phyloP scores from a whole-genome alignment of 2,113 vertebrate species.

The Cervus canadensis region DNA sequence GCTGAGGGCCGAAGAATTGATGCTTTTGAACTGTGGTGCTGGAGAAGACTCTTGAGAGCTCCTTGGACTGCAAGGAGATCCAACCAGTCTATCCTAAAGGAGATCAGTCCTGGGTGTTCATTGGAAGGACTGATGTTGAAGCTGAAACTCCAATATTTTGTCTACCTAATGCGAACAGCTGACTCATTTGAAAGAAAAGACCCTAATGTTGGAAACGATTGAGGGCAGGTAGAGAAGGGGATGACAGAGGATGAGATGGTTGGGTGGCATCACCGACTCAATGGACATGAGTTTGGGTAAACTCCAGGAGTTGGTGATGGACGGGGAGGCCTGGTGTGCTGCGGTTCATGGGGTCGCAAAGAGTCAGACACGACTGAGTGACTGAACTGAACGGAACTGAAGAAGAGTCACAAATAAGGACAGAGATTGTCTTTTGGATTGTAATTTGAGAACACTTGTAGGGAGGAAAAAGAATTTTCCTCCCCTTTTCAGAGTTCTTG shows the following conservation, averaged over 20 bases:
- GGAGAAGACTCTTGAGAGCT: too few species aligned
- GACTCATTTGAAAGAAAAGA: not conserved
- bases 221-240: not conserved
- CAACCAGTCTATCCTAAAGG: too few species aligned
- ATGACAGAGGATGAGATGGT: not conserved
- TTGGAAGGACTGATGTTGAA: too few species aligned
- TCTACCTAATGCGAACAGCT: too few species aligned
- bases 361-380: not conserved
- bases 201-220: not conserved
- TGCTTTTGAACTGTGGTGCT: too few species aligned
- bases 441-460: not conserved
- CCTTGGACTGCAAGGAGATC: too few species aligned
- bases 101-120: too few species aligned
- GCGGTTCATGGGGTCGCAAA: fast-evolving
- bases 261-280: not conserved
- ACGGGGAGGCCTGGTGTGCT: not conserved
- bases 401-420: not conserved
- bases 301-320: not conserved
- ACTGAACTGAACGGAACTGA: not conserved
- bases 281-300: not conserved
- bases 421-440: not conserved
- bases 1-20: too few species aligned
- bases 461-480: not conserved
- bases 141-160: too few species aligned
- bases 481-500: not conserved